Evolutionary conservation across 2,113 vertebrate species (phyloP).

Genomic region (Muntiacus reevesi): DNA sequence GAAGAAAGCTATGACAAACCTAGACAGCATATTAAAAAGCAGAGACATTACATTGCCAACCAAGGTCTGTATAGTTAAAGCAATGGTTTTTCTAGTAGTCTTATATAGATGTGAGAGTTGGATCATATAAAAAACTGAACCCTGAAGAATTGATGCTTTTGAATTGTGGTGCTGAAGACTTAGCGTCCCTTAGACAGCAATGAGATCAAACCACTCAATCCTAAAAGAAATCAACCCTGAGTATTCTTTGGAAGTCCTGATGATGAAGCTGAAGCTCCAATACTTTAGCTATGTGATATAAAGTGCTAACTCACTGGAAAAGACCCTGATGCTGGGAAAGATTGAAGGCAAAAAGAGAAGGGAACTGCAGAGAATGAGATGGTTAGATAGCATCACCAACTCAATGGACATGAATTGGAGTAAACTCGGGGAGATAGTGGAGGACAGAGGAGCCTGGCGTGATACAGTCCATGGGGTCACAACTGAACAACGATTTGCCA

Average conservation of each 20-base stretch:
- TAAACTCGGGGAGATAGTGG: neutral
- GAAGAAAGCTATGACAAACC: neutral
- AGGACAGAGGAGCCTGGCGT: neutral
- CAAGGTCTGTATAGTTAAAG: neutral
- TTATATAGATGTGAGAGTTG: neutral
- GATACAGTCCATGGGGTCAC: neutral
- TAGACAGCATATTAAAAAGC: neutral
- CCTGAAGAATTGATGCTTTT: neutral
- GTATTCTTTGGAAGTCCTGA: neutral
- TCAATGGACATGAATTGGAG: neutral
- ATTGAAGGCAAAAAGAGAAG: neutral
- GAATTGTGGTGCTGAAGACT: neutral
- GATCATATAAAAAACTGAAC: neutral
- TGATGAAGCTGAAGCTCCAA: neutral
- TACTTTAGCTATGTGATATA: neutral
- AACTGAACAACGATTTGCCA: neutral
- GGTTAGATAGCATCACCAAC: neutral
- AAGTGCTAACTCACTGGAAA: neutral
- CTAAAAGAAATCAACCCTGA: neutral
- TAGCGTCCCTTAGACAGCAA: neutral
- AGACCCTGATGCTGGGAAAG: neutral
- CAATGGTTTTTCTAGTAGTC: neutral
- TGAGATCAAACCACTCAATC: neutral
- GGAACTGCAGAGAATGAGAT: neutral
- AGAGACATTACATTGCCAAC: neutral